These are phyloP conservation scores for Dipodomys stephensi DNA, from an alignment of 2,113 vertebrate species.

Conservation along the genomic window DNA sequence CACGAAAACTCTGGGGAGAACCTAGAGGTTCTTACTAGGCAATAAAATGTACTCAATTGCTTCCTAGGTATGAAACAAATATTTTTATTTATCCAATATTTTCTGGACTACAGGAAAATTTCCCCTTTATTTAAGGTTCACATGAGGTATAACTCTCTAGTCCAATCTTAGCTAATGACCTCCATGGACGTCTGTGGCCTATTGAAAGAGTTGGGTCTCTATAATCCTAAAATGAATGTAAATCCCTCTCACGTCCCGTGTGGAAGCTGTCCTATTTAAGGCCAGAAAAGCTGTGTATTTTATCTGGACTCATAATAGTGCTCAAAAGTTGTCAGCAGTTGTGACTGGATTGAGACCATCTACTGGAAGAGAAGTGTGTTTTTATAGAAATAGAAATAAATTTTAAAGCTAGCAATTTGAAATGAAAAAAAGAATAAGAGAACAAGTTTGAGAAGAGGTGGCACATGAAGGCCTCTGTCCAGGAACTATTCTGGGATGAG, in stretches of 20 bases:
- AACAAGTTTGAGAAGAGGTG: not conserved
- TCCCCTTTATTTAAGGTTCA: not conserved
- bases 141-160: slow-evolving; percentile 4
- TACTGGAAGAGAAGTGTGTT: not conserved
- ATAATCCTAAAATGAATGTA: not conserved
- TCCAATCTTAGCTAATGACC: not conserved
- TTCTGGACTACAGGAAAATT: not conserved
- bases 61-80: slow-evolving; percentile 55
- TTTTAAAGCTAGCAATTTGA: not conserved
- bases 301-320: not conserved
- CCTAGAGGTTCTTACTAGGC: slow-evolving; percentile 14
- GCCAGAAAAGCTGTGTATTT: not conserved
- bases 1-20: slow-evolving; percentile 66
- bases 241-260: not conserved
- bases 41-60: slow-evolving; percentile 42
- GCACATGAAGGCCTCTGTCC: not conserved
- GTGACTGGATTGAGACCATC: not conserved
- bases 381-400: slow-evolving; percentile 28
- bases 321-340: not conserved
- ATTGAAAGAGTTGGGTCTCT: not conserved
- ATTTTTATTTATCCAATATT: not conserved
- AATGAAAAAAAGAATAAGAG: not conserved
- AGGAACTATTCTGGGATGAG: not conserved
- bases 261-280: not conserved
- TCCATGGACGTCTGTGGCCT: not conserved